phyloP scores from a whole-genome alignment of 2,797 vertebrate species.

The Sebastes steindachneri region DNA sequence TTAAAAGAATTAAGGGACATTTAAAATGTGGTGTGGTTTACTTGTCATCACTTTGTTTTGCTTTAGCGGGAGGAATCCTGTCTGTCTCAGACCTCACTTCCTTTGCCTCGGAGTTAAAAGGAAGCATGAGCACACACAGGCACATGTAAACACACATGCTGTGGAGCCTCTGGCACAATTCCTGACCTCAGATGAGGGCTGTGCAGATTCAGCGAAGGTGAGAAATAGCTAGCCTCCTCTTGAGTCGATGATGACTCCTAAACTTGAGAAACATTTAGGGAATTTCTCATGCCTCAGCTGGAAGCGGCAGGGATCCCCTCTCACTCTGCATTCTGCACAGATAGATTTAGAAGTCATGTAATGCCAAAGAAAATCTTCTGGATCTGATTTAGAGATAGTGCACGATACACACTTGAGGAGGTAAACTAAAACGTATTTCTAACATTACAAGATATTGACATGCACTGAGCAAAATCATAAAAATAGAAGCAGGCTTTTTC shows the following conservation, averaged over 20 bases:
- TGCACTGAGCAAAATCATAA: neutral
- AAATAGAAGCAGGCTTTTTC: constrained; percentile 12
- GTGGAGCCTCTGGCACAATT: constrained; percentile 35
- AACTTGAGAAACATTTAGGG: constrained; percentile 70
- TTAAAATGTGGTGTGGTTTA: constrained; percentile 39
- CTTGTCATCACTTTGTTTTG: constrained; percentile 42
- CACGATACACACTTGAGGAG: neutral
- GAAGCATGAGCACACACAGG: constrained; percentile 37
- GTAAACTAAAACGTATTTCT: neutral
- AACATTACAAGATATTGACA: neutral
- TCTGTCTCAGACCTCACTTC: constrained; percentile 1
- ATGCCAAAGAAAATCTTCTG: neutral
- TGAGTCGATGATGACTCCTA: constrained; percentile 64
- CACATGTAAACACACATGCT: constrained; percentile 51
- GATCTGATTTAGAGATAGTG: constrained; percentile 3
- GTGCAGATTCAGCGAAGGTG: constrained; percentile 67
- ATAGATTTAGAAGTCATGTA: constrained; percentile 18
- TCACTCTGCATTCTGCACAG: constrained; percentile 30
- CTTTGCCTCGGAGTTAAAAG: constrained; percentile 41
- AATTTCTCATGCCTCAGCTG: constrained; percentile 74
- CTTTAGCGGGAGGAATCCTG: constrained; percentile 22
- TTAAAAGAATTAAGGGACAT: constrained; percentile 24
- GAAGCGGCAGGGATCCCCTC: constrained; percentile 47
- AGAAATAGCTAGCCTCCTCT: constrained; percentile 72
- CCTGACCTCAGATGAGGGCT: constrained; percentile 40